Base-by-base conservation (phyloP, 2,888 invertebrate genomes). In the Neoitamus cyanurus region DNA sequence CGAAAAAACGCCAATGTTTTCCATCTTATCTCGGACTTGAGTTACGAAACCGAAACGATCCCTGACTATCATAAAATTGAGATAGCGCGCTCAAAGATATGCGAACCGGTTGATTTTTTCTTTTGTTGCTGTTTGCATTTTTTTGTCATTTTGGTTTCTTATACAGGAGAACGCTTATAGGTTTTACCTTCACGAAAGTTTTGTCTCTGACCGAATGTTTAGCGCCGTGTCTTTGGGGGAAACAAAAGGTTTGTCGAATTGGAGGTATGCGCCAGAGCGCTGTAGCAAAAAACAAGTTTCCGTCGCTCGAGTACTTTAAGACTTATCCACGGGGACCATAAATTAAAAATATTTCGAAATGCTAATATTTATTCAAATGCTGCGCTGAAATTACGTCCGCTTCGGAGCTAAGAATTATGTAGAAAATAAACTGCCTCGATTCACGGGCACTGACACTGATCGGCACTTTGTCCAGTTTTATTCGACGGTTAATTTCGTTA, bases 371-470 rank as follows among this genome's bases (percentile, higher is more conserved):
- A 42, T 42, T 42, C 42, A 42, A 42, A 42, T 42, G 42, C n/a
- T 42, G 4, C 42, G 42, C n/a, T 13, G 42, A 42, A 42, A 1
- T 42, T 13, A 42, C 42, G 42, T 42, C 15, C 42, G 3, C 42
- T 42, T 1, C 42, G 3, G n/a, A n/a, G 42, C n/a, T 42, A 42
- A 5, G 42, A 42, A 42, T 42, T n/a, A 42, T 42, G 42, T 15
- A 13, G 25, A 73, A 73, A 73, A 73, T 73, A 73, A 73, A 69
- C 28, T 69, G 36, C 37, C 36, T 34, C 34, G 36, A n/a, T 73
- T 73, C 36, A 42, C n/a, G 42, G 42, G 42, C 42, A 42, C 13
- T n/a, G 42, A 42, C 42, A 42, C 42, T 46, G 46, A 46, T 69
- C 30, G 25, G 13, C 69, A 69, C 69, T 69, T 69, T 69, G 69